Percentiles rank a stretch among this genome's conserved stretches.
These are phyloP conservation scores for Macrophya alboannulata DNA, from an alignment of 2,888 invertebrate species.

Conservation along the genomic window DNA sequence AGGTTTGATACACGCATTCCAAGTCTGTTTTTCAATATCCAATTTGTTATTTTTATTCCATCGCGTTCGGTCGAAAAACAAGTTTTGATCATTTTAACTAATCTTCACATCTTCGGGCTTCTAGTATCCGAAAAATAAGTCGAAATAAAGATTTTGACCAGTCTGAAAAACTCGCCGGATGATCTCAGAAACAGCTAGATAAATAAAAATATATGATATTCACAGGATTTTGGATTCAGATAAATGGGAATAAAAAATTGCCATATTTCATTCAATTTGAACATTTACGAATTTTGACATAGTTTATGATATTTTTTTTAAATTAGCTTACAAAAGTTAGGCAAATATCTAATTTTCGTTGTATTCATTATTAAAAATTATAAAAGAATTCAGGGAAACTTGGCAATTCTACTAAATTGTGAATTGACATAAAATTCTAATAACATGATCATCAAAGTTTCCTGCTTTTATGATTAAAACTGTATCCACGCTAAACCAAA, in stretches of 20 bases:
- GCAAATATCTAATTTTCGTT: no score
- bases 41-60: neutral
- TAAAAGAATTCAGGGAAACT: neutral
- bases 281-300: no score
- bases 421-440: neutral
- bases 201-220: neutral
- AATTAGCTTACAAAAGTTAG: no score
- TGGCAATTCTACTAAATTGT: neutral
- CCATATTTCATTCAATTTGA: no score
- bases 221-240: neutral
- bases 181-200: neutral
- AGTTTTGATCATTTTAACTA: neutral
- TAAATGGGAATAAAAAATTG: no score
- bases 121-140: neutral
- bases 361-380: neutral
- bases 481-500: neutral
- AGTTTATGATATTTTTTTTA: no score
- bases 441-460: no score
- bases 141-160: no score
- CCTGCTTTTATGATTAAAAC: neutral
- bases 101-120: neutral
- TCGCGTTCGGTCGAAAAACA: neutral
- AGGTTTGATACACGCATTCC: neutral
- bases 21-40: neutral
- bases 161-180: neutral